These are phyloP conservation scores for Limnephilus rhombicus DNA, from an alignment of 2,888 invertebrate genomes.

Conservation along the genomic window DNA sequence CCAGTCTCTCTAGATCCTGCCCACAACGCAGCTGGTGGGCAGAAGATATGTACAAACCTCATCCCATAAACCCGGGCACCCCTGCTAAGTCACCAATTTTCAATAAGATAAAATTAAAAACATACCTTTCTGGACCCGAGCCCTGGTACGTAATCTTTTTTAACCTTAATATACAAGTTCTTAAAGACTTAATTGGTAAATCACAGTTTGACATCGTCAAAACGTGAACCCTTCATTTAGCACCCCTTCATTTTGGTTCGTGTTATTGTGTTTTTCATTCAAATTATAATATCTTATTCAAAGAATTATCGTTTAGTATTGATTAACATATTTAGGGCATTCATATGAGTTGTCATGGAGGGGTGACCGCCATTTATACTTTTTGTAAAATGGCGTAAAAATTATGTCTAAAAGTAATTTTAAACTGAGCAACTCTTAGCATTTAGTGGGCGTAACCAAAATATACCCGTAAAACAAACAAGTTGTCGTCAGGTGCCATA, in stretches of 20 bases:
- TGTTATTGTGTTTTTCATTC: neutral
- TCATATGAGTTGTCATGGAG: neutral
- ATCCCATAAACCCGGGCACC: too few species aligned
- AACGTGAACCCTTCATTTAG: neutral
- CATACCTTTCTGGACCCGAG: too few species aligned
- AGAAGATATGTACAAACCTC: too few species aligned
- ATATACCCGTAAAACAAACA: neutral
- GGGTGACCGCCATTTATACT: neutral
- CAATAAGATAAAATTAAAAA: too few species aligned
- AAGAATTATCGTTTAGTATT: neutral
- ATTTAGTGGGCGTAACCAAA: neutral
- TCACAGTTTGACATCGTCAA: neutral
- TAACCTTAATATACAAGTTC: too few species aligned
- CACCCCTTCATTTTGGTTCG: neutral
- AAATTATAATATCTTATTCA: neutral
- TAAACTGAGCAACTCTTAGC: neutral
- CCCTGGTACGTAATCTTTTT: too few species aligned
- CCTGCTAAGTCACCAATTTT: too few species aligned
- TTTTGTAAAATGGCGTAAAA: neutral
- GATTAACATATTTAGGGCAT: conserved; percentile 1
- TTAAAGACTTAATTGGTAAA: too few species aligned
- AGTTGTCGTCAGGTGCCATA: neutral
- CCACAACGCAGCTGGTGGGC: too few species aligned
- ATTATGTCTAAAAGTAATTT: neutral
- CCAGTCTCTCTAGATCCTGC: too few species aligned